Evolutionary conservation across 2,797 vertebrate species (phyloP).

Genomic region (Enteromius radiatus): DNA sequence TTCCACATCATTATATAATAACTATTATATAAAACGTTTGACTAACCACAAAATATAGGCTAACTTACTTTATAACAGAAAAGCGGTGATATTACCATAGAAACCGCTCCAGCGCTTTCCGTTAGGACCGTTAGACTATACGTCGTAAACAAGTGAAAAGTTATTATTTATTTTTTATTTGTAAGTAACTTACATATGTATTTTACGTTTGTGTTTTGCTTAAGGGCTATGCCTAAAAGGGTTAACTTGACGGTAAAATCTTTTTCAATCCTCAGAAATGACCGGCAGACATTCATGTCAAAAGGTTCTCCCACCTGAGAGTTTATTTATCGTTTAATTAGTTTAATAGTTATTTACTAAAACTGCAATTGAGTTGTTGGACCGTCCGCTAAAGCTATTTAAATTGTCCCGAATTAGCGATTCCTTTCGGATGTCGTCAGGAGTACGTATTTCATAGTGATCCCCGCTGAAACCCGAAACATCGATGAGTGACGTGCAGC

Average conservation of each 20-base stretch:
- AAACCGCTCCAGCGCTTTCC: not conserved
- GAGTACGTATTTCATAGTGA: not conserved
- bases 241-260: not conserved
- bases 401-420: not conserved
- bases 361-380: not conserved
- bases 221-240: not conserved
- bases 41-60: not conserved
- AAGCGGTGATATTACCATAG: not conserved
- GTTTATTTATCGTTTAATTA: not conserved
- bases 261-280: too few species aligned
- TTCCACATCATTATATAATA: too few species aligned
- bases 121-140: not conserved
- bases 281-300: not conserved
- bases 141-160: not conserved
- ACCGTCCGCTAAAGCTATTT: not conserved
- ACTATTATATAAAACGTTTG: too few species aligned
- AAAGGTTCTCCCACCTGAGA: not conserved
- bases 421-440: not conserved
- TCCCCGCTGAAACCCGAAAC: slow-evolving; percentile 39
- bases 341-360: not conserved
- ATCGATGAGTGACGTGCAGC: slow-evolving; percentile 78
- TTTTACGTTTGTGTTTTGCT: not conserved
- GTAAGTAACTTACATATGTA: too few species aligned
- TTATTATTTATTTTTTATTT: too few species aligned
- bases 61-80: too few species aligned